These are phyloP conservation scores for Allolobophora icterica DNA, from an alignment of 2,888 invertebrate genomes.

Conservation along the genomic window DNA sequence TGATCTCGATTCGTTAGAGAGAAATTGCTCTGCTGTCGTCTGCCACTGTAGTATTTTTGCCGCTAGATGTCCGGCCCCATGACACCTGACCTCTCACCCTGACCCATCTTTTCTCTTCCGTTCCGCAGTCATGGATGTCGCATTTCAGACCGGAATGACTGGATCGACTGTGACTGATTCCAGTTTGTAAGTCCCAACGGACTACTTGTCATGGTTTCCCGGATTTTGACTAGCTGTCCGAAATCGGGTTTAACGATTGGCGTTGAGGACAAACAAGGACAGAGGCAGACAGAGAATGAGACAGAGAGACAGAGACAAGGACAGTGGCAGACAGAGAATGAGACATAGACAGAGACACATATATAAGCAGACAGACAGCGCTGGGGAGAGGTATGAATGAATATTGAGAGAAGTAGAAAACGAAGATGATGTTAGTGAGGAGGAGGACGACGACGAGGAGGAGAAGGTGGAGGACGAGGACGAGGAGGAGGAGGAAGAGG, in stretches of 20 bases:
- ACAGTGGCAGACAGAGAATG: not conserved
- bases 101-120: not conserved
- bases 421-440: no score
- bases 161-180: not conserved
- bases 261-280: not conserved
- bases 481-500: not conserved
- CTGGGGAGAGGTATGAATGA: not conserved
- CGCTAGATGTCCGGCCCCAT: not conserved
- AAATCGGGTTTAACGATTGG: not conserved
- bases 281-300: not conserved
- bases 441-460: not conserved
- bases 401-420: no score
- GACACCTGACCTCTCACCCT: not conserved
- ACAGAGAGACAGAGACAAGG: not conserved
- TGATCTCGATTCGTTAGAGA: not conserved
- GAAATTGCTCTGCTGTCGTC: not conserved
- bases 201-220: not conserved
- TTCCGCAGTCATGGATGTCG: not conserved
- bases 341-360: not conserved
- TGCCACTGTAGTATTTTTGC: not conserved
- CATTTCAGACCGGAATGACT: not conserved
- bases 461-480: not conserved
- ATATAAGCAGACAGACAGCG: not conserved
- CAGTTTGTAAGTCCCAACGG: not conserved
- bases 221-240: not conserved